Evolutionary conservation across 2,888 invertebrate genomes (phyloP).

Genomic region (Abrostola triplasia): DNA sequence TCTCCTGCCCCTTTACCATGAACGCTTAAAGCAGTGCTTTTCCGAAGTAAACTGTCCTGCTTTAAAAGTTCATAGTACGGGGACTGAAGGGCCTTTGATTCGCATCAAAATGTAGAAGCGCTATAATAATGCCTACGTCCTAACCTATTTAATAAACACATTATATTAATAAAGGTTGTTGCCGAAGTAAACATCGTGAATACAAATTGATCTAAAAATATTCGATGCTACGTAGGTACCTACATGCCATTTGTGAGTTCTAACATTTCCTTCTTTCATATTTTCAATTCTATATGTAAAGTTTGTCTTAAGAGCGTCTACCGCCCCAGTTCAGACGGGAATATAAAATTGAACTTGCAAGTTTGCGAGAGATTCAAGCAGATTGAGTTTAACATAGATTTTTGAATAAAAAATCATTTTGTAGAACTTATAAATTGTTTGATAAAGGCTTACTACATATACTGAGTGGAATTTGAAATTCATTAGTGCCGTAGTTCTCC

Average conservation of each 20-base stretch:
- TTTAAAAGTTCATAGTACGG: too few relatives aligned
- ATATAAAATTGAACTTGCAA: conserved; percentile 19
- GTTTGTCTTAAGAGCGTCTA: conserved; percentile 20
- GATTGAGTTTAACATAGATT: conserved; percentile 15
- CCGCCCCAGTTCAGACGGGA: conserved; percentile 11
- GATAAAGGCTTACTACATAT: too few relatives aligned
- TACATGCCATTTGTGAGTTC: conserved; percentile 9
- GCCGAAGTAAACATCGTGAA: neutral
- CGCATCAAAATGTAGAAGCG: neutral
- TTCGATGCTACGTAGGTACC: neutral
- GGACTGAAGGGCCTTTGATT: too few relatives aligned
- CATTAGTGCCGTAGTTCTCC: too few relatives aligned
- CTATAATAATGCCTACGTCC: neutral
- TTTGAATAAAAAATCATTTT: conserved; percentile 29
- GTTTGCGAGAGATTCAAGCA: conserved; percentile 16
- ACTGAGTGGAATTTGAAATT: too few relatives aligned
- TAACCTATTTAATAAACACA: neutral
- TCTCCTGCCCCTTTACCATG: too few relatives aligned
- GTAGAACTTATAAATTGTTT: neutral
- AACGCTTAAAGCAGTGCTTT: neutral
- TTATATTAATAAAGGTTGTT: neutral
- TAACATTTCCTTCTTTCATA: conserved; percentile 15
- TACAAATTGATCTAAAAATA: neutral
- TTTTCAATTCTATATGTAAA: conserved; percentile 34
- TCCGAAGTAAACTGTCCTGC: too few relatives aligned